A percentile compares a stretch with the other conserved stretches of the same genome.
Conservation (phyloP, 2,797 vertebrate species). For the Leptatherina wallacei region DNA sequence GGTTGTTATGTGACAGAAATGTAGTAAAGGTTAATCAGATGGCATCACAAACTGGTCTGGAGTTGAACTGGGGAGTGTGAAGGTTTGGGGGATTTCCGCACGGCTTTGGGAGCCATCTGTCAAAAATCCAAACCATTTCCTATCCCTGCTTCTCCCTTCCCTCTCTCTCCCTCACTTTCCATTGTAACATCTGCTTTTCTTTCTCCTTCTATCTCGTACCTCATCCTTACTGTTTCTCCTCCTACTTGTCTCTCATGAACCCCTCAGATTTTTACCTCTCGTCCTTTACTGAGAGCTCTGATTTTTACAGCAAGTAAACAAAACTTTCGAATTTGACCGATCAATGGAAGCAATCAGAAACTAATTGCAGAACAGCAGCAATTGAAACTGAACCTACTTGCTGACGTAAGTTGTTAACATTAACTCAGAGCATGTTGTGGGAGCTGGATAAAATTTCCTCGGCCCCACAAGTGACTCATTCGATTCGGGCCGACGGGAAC, state of each 20-base stretch:
- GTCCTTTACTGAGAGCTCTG: too few relatives aligned
- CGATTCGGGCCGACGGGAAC: slow-evolving; percentile 47
- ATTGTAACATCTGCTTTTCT: slow-evolving; percentile 70
- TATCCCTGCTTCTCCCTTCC: slow-evolving; percentile 50
- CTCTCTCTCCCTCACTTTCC: slow-evolving; percentile 36
- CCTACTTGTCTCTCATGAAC: slow-evolving; percentile 22
- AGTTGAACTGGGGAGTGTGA: slow-evolving; percentile 47
- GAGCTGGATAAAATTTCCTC: slow-evolving; percentile 43
- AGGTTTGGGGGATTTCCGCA: slow-evolving; percentile 75
- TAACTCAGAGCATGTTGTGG: slow-evolving; percentile 10
- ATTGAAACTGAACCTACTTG: slow-evolving; percentile 38
- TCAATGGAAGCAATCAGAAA: background rate
- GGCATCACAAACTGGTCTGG: slow-evolving; percentile 46
- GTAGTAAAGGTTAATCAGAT: slow-evolving; percentile 32
- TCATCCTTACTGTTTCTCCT: slow-evolving; percentile 30
- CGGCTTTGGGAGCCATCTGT: slow-evolving; percentile 75
- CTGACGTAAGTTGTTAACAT: slow-evolving; percentile 31
- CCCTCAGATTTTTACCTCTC: background rate
- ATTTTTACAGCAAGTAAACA: background rate
- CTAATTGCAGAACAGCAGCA: background rate
- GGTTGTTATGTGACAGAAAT: slow-evolving; percentile 6
- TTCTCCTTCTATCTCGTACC: slow-evolving; percentile 40
- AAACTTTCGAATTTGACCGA: background rate
- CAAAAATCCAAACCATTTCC: slow-evolving; percentile 84
- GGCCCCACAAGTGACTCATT: slow-evolving; percentile 44